These are phyloP conservation scores for Anas georgica DNA, from an alignment of 2,797 vertebrate species.

Conservation along the genomic window DNA sequence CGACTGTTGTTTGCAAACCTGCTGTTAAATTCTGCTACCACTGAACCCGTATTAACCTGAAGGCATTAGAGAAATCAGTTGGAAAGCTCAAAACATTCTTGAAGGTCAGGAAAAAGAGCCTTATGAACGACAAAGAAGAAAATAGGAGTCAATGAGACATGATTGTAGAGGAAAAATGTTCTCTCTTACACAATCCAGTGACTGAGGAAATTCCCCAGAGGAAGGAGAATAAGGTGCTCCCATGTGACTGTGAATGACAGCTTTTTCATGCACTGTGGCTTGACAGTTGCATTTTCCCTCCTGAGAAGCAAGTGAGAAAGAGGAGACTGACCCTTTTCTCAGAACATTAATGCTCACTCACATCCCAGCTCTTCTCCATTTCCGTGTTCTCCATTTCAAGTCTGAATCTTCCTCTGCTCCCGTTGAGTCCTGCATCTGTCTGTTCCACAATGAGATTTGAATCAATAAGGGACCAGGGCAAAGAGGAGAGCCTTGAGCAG, in stretches of 20 bases:
- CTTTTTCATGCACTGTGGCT: neutral
- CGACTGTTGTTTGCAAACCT: neutral
- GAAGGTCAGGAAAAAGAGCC: neutral
- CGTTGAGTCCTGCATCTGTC: neutral
- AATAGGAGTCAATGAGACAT: constrained; percentile 29
- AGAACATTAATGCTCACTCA: neutral
- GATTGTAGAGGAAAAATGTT: neutral
- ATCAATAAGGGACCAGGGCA: rapidly evolving
- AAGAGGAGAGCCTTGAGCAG: neutral
- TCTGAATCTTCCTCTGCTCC: neutral
- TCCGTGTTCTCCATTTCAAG: neutral
- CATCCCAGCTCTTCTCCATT: neutral
- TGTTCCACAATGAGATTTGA: neutral
- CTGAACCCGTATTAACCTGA: neutral
- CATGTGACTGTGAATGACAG: constrained; percentile 28
- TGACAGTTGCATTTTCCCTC: neutral
- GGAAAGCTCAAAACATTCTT: constrained; percentile 12
- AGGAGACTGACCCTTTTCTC: neutral
- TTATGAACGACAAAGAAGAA: constrained; percentile 35
- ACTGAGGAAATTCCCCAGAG: constrained; percentile 23
- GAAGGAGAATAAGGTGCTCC: neutral
- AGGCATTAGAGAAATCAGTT: neutral
- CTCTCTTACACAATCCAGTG: neutral
- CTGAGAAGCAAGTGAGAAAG: neutral
- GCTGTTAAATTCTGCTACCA: neutral